Percentiles rank a stretch among this genome's conserved stretches.
Conservation (phyloP, 2,113 vertebrate species). For the Junco hyemalis region DNA sequence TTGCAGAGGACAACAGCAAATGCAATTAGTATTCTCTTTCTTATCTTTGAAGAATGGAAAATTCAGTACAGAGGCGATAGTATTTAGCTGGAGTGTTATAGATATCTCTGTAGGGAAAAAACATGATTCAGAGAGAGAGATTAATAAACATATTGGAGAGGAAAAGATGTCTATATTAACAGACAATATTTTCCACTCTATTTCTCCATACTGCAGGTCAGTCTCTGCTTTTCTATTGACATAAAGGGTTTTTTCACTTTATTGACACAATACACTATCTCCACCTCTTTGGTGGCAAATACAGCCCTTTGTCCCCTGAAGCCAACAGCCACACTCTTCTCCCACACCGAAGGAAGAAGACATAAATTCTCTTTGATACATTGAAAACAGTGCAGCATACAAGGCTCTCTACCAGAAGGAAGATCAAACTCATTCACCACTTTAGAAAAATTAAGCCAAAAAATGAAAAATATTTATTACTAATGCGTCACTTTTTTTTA, state of each 20-base stretch:
- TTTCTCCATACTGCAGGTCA: neutral
- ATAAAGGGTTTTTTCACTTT: neutral
- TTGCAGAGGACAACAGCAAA: neutral
- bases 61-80: neutral
- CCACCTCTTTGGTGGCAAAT: neutral
- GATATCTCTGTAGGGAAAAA: neutral
- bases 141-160: neutral
- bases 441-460: neutral
- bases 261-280: neutral
- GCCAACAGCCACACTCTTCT: neutral
- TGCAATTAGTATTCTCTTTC: neutral
- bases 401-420: neutral
- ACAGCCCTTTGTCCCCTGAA: neutral
- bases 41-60: neutral
- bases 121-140: neutral
- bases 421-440: neutral
- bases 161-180: neutral
- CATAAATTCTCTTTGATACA: neutral
- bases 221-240: neutral
- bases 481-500: accelerated
- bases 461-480: neutral
- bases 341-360: neutral
- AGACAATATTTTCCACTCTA: neutral
- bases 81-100: neutral
- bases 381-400: neutral